Base-by-base conservation (phyloP, 2,888 invertebrate species). In the Exephanes ischioxanthus region DNA sequence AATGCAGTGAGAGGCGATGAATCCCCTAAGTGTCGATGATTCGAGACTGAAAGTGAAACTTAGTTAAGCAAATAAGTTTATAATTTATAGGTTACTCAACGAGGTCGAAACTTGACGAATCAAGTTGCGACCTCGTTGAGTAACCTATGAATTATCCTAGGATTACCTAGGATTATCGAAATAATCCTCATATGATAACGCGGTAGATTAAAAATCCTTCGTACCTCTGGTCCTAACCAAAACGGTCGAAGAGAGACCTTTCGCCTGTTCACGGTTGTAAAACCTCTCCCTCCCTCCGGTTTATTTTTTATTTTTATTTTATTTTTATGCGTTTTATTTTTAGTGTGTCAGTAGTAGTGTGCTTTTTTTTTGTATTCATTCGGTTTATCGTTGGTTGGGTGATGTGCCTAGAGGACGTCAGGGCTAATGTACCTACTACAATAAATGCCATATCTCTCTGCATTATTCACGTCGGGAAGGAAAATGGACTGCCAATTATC, bases 201-300 rank as follows among this genome's bases (percentile, higher is more conserved):
- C 14, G 58, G 11, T 30, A 61, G 26, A 61, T 33, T 14, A 14
- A 45, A 45, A 61, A 30, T 61, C 4, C 14, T 16, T 33, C 33
- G 61, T 61, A 26, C 5, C 26, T 53, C 19, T 41, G 58, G 41
- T 51, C 41, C 67, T 55, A 68, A 81, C 30, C 77, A 53, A 45
- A 71, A 76, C 33, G 61, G 30, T 30, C 16, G 14, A 3, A 26
- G 53, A 58, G 67, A 81, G 85, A 85, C 79, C 85, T 79, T 85
- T 83, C 83, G 83, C 80, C 77, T 84, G 66, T 77, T 61, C 61
- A 66, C 79, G 71, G 85, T 86, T 87, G 86, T 84, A 87, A 88
- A 88, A 87, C 88, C 84, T 37, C 5, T 5, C 9, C 9, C 37
- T 37, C 5, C 37, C 37, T 37, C 37, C 37, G 37, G 0, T 9